Conservation (phyloP, 1,140 invertebrate species). For the Macrobrachium rosenbergii region DNA sequence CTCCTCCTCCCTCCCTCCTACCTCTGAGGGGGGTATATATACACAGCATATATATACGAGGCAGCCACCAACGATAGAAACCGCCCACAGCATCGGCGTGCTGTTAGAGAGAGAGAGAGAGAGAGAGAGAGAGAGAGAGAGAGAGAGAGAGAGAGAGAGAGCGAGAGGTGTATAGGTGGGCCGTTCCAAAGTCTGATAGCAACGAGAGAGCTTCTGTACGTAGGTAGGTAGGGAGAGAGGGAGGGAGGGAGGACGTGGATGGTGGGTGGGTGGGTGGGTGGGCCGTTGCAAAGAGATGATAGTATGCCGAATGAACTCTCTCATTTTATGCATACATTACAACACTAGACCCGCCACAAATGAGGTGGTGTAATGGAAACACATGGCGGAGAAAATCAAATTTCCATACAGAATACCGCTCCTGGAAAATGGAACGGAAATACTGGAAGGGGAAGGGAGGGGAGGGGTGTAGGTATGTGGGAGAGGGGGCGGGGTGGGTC, state of each 20-base stretch:
- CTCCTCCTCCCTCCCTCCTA: too few relatives aligned
- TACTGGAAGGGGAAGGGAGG: conserved; percentile 26
- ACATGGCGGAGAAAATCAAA: conserved; percentile 57
- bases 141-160: conserved; percentile 21
- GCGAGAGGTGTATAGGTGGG: neutral
- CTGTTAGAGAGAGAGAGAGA: neutral
- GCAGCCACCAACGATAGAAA: too few relatives aligned
- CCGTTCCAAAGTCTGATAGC: too few relatives aligned
- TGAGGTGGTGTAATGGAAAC: conserved; percentile 57
- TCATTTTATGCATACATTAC: conserved; percentile 56
- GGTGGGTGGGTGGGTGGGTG: too few relatives aligned
- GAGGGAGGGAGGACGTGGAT: neutral
- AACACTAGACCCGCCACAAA: conserved; percentile 38
- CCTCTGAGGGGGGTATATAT: too few relatives aligned
- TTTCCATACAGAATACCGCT: conserved; percentile 57
- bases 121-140: neutral
- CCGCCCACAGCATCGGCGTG: too few relatives aligned
- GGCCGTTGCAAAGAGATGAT: neutral
- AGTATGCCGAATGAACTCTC: neutral
- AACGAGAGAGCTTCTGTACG: neutral
- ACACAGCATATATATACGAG: too few relatives aligned
- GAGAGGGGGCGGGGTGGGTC: neutral
- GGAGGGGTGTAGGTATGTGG: neutral
- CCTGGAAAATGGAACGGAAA: conserved; percentile 45
- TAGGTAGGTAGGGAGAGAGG: neutral